Evolutionary conservation across 1,140 invertebrate genomes (phyloP).

Genomic region (Drosophila ogumai): DNA sequence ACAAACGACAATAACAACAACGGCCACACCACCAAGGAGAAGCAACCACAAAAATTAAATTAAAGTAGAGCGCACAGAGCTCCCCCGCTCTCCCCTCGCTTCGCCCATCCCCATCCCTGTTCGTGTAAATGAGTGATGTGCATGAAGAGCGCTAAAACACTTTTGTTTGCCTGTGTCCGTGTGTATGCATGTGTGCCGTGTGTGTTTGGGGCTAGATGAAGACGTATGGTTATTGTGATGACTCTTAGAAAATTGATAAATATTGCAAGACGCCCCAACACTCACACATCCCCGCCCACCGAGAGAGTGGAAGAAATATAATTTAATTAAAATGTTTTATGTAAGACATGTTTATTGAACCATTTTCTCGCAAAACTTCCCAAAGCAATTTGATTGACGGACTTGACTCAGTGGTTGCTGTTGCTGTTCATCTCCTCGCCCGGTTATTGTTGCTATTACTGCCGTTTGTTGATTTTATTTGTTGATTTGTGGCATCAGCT

Average conservation of each 20-base stretch:
- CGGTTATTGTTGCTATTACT: conserved; percentile 12
- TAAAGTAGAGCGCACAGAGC: conserved; percentile 69
- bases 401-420: conserved; percentile 30
- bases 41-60: conserved; percentile 83
- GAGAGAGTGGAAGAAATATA: conserved; percentile 58
- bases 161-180: conserved; percentile 66
- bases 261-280: conserved; percentile 61
- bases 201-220: conserved; percentile 68
- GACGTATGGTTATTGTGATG: conserved; percentile 82
- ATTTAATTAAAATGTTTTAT: conserved; percentile 83
- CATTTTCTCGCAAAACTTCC: conserved; percentile 72
- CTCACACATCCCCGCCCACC: not conserved
- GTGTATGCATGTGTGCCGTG: conserved; percentile 17
- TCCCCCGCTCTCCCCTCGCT: not conserved
- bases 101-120: conserved; percentile 11
- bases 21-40: conserved; percentile 23
- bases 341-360: conserved; percentile 83
- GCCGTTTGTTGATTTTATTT: conserved; percentile 58
- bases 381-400: conserved; percentile 75
- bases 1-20: conserved; percentile 53
- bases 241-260: conserved; percentile 78
- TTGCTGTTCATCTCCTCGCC: not conserved
- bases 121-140: conserved; percentile 78
- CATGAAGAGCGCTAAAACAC: conserved; percentile 76
- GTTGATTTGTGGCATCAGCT: conserved; percentile 69